phyloP scores from a whole-genome alignment of 1,140 invertebrate genomes.

The Druon quercuslanigerum region DNA sequence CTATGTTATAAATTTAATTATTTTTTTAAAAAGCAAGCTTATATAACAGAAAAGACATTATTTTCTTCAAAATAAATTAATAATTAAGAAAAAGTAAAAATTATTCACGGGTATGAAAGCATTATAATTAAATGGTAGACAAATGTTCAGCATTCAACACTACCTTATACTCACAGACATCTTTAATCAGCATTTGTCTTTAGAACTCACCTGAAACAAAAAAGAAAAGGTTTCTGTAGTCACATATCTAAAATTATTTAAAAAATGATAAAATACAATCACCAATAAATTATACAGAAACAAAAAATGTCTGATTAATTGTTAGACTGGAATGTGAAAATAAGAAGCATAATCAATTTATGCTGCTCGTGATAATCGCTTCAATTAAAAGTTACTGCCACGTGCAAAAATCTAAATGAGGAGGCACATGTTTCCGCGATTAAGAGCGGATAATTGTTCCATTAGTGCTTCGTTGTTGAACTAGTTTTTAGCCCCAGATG shows the following conservation, averaged over 20 bases:
- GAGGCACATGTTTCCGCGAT: not conserved
- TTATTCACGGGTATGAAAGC: too few species aligned
- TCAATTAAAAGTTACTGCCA: not conserved
- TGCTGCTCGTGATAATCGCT: not conserved
- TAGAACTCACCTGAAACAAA: not conserved
- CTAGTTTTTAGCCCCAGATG: constrained; percentile 14
- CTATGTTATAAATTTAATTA: too few species aligned
- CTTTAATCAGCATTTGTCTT: not conserved
- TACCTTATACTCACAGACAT: not conserved
- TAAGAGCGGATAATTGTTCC: constrained; percentile 10
- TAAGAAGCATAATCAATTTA: too few species aligned
- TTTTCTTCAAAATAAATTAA: too few species aligned
- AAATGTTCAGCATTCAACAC: not conserved
- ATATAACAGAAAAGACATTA: too few species aligned
- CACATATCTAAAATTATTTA: not conserved
- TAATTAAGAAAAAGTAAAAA: too few species aligned
- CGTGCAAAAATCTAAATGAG: not conserved
- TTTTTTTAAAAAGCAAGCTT: too few species aligned
- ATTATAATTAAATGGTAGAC: too few species aligned
- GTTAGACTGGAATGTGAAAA: too few species aligned
- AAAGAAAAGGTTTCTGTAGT: not conserved
- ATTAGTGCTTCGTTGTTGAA: not conserved
- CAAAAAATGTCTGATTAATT: too few species aligned
- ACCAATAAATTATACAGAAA: not conserved
- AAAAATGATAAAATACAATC: not conserved